phyloP scores from a whole-genome alignment of 2,888 invertebrate genomes.

The Pyrochroa serraticornis region DNA sequence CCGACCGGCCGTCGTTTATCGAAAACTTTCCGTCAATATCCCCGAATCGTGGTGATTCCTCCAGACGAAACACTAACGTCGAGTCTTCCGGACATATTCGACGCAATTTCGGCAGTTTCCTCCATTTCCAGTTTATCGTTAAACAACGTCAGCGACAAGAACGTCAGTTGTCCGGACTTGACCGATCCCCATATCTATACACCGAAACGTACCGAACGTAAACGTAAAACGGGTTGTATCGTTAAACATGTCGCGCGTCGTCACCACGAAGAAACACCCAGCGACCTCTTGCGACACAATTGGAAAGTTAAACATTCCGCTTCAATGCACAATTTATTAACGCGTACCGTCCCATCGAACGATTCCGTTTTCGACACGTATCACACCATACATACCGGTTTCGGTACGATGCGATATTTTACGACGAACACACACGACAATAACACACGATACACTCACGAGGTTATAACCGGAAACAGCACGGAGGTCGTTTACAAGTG shows the following conservation, averaged over 20 bases:
- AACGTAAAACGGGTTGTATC: slow-evolving; percentile 21
- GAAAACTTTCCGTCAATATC: slow-evolving; percentile 50
- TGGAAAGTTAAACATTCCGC: slow-evolving; percentile 56
- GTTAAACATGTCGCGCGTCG: not conserved
- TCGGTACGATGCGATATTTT: slow-evolving; percentile 14
- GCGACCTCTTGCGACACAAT: slow-evolving; percentile 45
- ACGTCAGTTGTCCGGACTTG: slow-evolving; percentile 51
- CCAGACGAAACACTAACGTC: slow-evolving; percentile 49
- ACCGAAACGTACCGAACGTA: slow-evolving; percentile 16
- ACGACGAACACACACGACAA: slow-evolving; percentile 6
- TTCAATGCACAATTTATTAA: slow-evolving; percentile 54
- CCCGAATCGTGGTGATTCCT: slow-evolving; percentile 50
- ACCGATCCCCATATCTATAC: slow-evolving; percentile 32
- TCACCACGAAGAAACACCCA: slow-evolving; percentile 40
- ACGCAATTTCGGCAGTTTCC: slow-evolving; percentile 18
- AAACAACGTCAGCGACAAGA: slow-evolving; percentile 46
- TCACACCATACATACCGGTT: slow-evolving; percentile 56
- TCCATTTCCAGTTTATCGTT: slow-evolving; percentile 14
- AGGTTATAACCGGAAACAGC: slow-evolving; percentile 4
- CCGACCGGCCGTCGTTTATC: slow-evolving; percentile 42
- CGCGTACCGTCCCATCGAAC: slow-evolving; percentile 23
- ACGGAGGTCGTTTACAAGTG: slow-evolving; percentile 43
- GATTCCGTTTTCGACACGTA: slow-evolving; percentile 48
- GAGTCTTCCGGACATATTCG: slow-evolving; percentile 53
- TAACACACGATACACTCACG: too few relatives aligned